These are phyloP conservation scores for Ellobium chinense DNA, from an alignment of 2,888 invertebrate species.

Conservation along the genomic window DNA sequence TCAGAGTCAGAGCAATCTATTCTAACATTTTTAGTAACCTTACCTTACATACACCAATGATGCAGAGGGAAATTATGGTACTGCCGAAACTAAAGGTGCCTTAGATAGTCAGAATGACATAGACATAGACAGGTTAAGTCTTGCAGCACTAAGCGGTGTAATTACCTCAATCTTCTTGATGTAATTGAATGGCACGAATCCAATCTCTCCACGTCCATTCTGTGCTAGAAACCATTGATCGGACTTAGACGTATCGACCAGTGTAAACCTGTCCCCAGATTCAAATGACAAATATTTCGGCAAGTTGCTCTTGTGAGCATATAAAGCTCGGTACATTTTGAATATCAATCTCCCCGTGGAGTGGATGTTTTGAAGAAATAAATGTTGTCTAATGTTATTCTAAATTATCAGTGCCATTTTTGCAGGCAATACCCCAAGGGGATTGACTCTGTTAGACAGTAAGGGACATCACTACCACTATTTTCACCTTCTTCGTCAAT, in stretches of 20 bases:
- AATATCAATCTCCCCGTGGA: not conserved
- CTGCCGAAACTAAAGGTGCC: too few species aligned
- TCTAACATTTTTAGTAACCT: too few species aligned
- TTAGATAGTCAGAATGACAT: too few species aligned
- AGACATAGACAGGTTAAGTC: too few species aligned
- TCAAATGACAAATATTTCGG: constrained; percentile 64
- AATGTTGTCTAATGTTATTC: not conserved
- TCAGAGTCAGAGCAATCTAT: too few species aligned
- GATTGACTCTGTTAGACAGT: not conserved
- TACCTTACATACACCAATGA: too few species aligned
- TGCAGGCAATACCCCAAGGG: not conserved
- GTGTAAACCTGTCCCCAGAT: constrained; percentile 66
- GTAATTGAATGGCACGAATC: constrained; percentile 68
- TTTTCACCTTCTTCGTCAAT: too few species aligned
- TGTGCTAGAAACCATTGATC: constrained; percentile 69
- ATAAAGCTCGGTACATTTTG: constrained; percentile 68
- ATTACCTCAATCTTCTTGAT: constrained; percentile 60
- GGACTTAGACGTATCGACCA: constrained; percentile 58
- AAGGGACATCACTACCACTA: not conserved
- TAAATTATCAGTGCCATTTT: constrained; percentile 2
- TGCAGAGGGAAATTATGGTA: too few species aligned
- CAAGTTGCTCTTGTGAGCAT: constrained; percentile 63
- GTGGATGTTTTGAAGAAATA: not conserved
- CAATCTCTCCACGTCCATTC: constrained; percentile 71
- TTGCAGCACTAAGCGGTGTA: too few species aligned